phyloP scores from a whole-genome alignment of 1,140 invertebrate species.

The Pseudomyrmex concolor region DNA sequence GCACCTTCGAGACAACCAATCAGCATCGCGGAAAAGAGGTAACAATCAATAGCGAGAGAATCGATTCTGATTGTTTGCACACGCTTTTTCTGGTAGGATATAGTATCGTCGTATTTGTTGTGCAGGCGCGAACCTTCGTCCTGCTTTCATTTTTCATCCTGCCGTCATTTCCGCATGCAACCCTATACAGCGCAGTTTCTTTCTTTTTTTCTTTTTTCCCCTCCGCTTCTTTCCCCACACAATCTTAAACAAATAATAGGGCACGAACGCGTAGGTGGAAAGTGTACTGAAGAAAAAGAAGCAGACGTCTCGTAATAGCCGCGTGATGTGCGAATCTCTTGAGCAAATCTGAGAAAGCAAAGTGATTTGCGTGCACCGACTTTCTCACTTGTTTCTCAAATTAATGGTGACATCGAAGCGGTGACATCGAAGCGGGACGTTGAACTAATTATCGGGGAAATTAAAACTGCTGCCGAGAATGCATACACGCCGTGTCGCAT shows the following conservation, averaged over 20 bases:
- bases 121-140: not conserved
- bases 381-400: slow-evolving; percentile 57
- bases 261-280: slow-evolving; percentile 43
- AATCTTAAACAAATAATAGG: slow-evolving; percentile 54
- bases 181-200: not conserved
- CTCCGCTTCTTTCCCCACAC: slow-evolving; percentile 5
- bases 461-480: slow-evolving; percentile 13
- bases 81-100: too few relatives aligned
- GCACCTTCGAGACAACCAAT: too few relatives aligned
- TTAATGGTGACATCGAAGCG: slow-evolving; percentile 45
- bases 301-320: slow-evolving; percentile 19
- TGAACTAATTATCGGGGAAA: slow-evolving; percentile 41
- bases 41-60: too few relatives aligned
- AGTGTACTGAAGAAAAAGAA: slow-evolving; percentile 20
- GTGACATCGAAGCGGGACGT: too few relatives aligned
- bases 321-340: not conserved
- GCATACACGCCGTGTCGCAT: not conserved
- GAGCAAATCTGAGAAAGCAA: slow-evolving; percentile 25
- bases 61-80: too few relatives aligned
- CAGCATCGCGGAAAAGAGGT: too few relatives aligned
- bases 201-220: slow-evolving; percentile 38
- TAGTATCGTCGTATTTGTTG: not conserved
- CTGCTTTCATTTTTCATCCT: slow-evolving; percentile 45
- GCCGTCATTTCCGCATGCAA: not conserved
- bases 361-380: slow-evolving; percentile 25